phyloP scores from a whole-genome alignment of 2,797 vertebrate genomes.

The Epinephelus awoara region DNA sequence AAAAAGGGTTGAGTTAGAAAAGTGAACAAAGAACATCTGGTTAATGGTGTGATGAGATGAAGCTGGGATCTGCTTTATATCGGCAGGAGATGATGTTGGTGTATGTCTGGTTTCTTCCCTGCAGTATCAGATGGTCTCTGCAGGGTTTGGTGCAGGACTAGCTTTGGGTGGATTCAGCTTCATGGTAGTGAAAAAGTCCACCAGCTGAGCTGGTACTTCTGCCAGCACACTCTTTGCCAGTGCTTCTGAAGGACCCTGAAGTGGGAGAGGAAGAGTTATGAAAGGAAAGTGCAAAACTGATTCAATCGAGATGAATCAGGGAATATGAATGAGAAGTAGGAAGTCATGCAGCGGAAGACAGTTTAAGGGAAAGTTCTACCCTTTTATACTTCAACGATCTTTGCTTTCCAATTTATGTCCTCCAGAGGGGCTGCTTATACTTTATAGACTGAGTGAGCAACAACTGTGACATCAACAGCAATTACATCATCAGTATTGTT shows the following conservation, averaged over 20 bases:
- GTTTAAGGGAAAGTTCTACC: constrained; percentile 20
- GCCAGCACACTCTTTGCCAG: constrained; percentile 94
- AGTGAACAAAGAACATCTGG: background rate
- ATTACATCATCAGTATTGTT: background rate
- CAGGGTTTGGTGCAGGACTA: constrained; percentile 60
- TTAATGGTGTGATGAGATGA: background rate
- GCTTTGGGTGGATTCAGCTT: constrained; percentile 89
- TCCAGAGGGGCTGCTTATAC: background rate
- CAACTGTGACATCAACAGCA: background rate
- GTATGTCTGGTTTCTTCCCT: background rate
- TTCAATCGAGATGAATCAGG: background rate
- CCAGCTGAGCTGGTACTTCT: constrained; percentile 94
- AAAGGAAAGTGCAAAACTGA: background rate
- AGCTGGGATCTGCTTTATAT: background rate
- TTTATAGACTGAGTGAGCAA: background rate
- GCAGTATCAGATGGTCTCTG: constrained; percentile 45
- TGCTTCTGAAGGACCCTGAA: constrained; percentile 91
- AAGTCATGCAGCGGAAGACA: constrained; percentile 8
- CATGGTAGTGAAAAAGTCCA: constrained; percentile 91
- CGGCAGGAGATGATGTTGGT: constrained; percentile 2
- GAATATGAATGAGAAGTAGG: background rate
- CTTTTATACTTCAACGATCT: background rate
- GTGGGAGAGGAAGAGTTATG: background rate
- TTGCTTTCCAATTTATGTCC: background rate
- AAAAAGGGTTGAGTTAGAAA: background rate